phyloP scores from a whole-genome alignment of 2,113 vertebrate genomes.

The Nipponia nippon region DNA sequence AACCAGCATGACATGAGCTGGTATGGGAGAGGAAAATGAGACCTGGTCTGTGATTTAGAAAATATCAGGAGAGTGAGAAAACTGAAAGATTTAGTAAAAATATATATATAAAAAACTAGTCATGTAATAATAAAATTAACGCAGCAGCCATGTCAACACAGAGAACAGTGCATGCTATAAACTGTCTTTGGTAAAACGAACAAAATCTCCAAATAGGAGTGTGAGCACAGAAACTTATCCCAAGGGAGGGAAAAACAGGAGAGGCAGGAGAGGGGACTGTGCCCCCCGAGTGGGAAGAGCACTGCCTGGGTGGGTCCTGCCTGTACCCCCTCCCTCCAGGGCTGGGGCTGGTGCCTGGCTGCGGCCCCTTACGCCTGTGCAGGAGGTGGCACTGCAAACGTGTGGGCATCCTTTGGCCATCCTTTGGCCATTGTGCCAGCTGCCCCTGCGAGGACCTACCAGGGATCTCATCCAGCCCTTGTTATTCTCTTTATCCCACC shows the following conservation, averaged over 20 bases:
- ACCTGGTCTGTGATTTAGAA: neutral
- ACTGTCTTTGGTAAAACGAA: neutral
- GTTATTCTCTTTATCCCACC: neutral
- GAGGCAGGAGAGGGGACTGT: neutral
- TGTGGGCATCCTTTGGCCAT: neutral
- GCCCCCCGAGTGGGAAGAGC: neutral
- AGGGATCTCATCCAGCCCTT: neutral
- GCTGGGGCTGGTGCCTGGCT: neutral
- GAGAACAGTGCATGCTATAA: rapidly evolving
- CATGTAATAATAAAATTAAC: neutral
- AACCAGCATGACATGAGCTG: neutral
- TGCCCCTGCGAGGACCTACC: neutral
- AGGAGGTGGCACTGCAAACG: neutral
- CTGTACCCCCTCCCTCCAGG: too few species aligned
- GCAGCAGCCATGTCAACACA: neutral
- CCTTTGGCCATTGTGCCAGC: rapidly evolving
- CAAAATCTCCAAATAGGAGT: neutral
- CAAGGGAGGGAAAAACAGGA: too few species aligned
- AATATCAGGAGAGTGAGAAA: neutral
- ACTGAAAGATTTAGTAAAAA: neutral
- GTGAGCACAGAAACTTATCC: too few species aligned
- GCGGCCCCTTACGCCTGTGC: rapidly evolving
- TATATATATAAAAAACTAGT: neutral
- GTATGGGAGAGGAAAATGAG: neutral
- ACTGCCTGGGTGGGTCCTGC: neutral